Evolutionary conservation across 2,113 vertebrate genomes (phyloP), one percentile per base, ranked within the genome.

Genomic region (Colossoma macropomum): DNA sequence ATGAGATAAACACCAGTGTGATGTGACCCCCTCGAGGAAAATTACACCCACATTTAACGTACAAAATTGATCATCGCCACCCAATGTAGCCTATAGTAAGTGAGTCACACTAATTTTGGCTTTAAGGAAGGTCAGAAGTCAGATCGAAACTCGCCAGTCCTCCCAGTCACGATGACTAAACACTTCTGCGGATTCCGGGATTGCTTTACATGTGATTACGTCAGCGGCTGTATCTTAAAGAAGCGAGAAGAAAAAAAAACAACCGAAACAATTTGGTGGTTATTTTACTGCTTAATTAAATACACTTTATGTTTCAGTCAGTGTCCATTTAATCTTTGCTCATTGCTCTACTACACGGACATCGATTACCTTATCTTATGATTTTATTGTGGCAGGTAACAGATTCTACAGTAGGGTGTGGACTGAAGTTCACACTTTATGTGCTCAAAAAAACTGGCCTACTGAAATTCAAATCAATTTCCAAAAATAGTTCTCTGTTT

Each of bases 141-240:
- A 56, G 21, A 56, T 15, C 10, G 59, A 62, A 62, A 62, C 7
- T 12, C 23, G 0, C n/a, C 1, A 11, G 1, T 38, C 17, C 45
- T 71, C 30, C 79, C 10, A 87, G 90, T 92, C 90, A 92, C 71
- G 84, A 86, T 93, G 90, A 93, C 88, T 89, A 65, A 86, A 87
- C 92, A 91, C 8, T 59, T 83, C 23, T 45, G 16, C 10, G 17
- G 15, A 79, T 85, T 90, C 70, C 54, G 12, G 28, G 48, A 2
- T 77, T 85, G 85, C 77, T 79, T 63, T 80, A 87, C 70, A 62
- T 0, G 7, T 45, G 0, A 4, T 85, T 28, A 81, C 68, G 74
- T 81, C 74, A 73, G 17, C 0, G n/a, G 0, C 16, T 2, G 17
- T 52, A 52, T 52, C 50, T 59, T 59, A 59, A 59, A 59, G 54